A percentile compares a stretch with the other conserved stretches of the same genome.
phyloP scores from a whole-genome alignment of 2,797 vertebrate genomes.

The Mormyrops attenuatus region DNA sequence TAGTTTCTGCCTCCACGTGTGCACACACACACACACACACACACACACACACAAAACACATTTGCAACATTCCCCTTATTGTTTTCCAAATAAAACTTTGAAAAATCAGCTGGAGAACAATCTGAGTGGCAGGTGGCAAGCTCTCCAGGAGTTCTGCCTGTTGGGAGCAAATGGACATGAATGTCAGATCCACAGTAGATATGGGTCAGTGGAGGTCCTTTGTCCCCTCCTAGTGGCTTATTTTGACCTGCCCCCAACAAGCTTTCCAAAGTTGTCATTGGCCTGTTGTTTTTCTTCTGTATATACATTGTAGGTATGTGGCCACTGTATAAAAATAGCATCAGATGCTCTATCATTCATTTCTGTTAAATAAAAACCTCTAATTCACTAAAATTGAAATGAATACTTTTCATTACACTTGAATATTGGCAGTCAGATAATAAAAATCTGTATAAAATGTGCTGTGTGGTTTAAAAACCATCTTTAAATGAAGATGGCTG shows the following conservation, averaged over 20 bases:
- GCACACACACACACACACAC: slow-evolving; percentile 29
- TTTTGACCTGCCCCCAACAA: neutral
- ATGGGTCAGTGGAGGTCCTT: neutral
- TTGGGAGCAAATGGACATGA: slow-evolving; percentile 45
- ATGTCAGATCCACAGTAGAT: slow-evolving; percentile 17
- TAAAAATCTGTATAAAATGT: neutral
- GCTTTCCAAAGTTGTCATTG: neutral
- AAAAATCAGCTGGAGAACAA: slow-evolving; percentile 53
- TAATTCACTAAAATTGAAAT: neutral
- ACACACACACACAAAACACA: slow-evolving; percentile 30
- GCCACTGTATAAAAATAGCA: neutral
- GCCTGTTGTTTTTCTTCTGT: neutral
- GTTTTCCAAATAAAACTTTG: slow-evolving; percentile 54
- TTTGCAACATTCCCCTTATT: slow-evolving; percentile 22
- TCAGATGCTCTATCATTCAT: neutral
- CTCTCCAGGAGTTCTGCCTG: slow-evolving; percentile 57
- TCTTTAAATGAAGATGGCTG: neutral
- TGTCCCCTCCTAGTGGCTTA: neutral
- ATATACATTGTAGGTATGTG: neutral
- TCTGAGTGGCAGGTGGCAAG: slow-evolving; percentile 48
- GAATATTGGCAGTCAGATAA: neutral
- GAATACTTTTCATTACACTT: neutral
- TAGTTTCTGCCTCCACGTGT: slow-evolving; percentile 37
- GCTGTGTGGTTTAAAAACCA: neutral
- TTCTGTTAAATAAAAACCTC: neutral